Percentiles rank a stretch among this genome's conserved stretches.
These are phyloP conservation scores for Trichomalopsis sarcophagae DNA, from an alignment of 1,140 invertebrate genomes.

Conservation along the genomic window DNA sequence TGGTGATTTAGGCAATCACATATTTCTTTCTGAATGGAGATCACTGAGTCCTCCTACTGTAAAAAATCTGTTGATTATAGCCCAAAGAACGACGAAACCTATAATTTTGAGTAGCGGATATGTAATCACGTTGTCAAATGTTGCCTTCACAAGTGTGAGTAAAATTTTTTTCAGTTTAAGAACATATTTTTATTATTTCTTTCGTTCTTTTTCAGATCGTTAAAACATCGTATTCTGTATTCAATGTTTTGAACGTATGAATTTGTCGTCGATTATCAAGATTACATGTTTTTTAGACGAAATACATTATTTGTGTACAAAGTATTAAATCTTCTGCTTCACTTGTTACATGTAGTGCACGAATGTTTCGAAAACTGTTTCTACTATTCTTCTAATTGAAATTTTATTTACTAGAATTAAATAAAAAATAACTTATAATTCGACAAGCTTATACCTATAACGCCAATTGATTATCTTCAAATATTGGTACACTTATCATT, in stretches of 20 bases:
- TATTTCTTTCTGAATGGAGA: slow-evolving; percentile 61
- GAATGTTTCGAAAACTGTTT: not conserved
- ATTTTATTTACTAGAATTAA: not conserved
- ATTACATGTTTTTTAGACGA: not conserved
- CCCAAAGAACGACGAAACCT: slow-evolving; percentile 50
- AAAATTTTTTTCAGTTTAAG: slow-evolving; percentile 8
- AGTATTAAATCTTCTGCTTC: not conserved
- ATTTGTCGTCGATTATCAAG: not conserved
- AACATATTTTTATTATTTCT: not conserved
- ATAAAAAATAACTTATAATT: no score
- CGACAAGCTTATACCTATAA: no score
- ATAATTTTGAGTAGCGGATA: slow-evolving; percentile 56
- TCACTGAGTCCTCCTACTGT: slow-evolving; percentile 37
- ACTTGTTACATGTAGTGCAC: no score
- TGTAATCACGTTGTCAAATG: slow-evolving; percentile 55
- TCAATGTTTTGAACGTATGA: slow-evolving; percentile 53
- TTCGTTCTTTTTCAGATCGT: slow-evolving; percentile 55
- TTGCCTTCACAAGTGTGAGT: slow-evolving; percentile 58
- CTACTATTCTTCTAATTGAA: not conserved
- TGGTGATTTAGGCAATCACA: slow-evolving; percentile 34
- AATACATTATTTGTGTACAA: not conserved
- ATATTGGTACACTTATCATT: not conserved
- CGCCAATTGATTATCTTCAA: no score
- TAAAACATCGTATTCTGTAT: slow-evolving; percentile 58
- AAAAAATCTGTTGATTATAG: slow-evolving; percentile 57